Percentiles rank a stretch among this genome's conserved stretches.
phyloP scores from a whole-genome alignment of 2,797 vertebrate species.

The Tauraco hartlaubi region DNA sequence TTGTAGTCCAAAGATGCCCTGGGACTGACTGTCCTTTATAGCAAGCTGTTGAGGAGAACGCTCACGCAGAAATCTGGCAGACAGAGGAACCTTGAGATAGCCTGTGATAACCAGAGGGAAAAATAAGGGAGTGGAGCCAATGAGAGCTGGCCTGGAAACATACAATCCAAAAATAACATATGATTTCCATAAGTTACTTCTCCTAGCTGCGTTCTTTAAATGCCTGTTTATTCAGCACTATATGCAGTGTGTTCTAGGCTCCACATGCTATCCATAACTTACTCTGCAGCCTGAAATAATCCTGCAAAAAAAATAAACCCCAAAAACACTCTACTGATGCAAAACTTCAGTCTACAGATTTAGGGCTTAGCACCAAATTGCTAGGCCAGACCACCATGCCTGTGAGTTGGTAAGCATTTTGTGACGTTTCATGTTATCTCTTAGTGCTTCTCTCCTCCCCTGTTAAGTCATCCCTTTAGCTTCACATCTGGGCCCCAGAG shows the following conservation, averaged over 20 bases:
- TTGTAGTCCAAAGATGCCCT: background rate
- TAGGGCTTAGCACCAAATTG: background rate
- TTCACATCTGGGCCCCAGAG: constrained; percentile 5
- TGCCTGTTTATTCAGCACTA: background rate
- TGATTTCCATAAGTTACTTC: background rate
- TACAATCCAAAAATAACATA: background rate
- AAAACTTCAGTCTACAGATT: background rate
- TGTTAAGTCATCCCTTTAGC: background rate
- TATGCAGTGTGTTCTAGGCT: background rate
- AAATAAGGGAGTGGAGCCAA: background rate
- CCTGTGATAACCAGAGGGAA: background rate
- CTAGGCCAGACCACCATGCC: background rate
- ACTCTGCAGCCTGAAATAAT: background rate
- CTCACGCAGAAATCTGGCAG: constrained; percentile 41
- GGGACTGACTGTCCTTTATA: constrained; percentile 16
- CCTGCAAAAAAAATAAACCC: background rate
- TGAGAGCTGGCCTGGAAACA: background rate
- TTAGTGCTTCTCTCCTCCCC: background rate
- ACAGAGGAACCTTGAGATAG: background rate
- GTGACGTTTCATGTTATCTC: background rate
- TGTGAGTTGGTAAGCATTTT: background rate
- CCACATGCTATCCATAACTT: background rate
- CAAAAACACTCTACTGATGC: background rate
- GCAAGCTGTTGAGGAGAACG: background rate
- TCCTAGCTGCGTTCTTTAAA: background rate